Base-by-base conservation (phyloP, 2,888 invertebrate species). In the Cataglyphis rosenhaueri region DNA sequence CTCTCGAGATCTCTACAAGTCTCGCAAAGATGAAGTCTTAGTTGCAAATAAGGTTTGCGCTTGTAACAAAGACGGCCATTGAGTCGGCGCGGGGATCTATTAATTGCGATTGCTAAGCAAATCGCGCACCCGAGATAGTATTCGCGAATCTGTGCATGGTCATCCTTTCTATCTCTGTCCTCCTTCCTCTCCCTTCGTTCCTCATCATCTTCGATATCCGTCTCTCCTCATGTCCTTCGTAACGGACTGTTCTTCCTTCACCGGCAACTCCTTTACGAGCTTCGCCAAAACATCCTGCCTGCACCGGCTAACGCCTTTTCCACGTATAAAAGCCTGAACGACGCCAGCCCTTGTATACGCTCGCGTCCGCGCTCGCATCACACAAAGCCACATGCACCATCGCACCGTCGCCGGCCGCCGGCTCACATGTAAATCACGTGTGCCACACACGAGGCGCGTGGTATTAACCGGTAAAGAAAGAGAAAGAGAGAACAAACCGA, bases 231-330 rank as follows among this genome's bases (percentile, higher is more conserved):
- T 62, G 65, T 76, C 76, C 66, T 55, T 76, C 66, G 66, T 76
- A 75, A 75, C 75, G 75, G 62, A 74, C 85, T 85, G 85, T 79
- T 83, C 82, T 86, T 82, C 85, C 88, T 66, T 74, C 74, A 29
- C 32, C 44, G 57, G 89, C 88, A 90, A 90, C 91, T 91, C 91
- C 88, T 88, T 90, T 88, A 89, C 88, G 90, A 91, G 86, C 81
- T 85, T 82, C 89, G 85, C 86, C 88, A 88, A 91, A 92, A 90
- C 90, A 89, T 92, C 89, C 91, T 91, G 89, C 86, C 68, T 66
- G 74, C 65, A 85, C 79, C 83, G 83, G 68, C 86, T 75, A 83
- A 84, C 86, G 81, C 87, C 89, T 90, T 84, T 82, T 85, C 85
- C 86, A 82, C 76, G 84, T 70, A 87, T 76, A 86, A 87, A 85